Evolutionary conservation across 2,888 invertebrate genomes (phyloP).

Genomic region (Clitarchus hookeri): DNA sequence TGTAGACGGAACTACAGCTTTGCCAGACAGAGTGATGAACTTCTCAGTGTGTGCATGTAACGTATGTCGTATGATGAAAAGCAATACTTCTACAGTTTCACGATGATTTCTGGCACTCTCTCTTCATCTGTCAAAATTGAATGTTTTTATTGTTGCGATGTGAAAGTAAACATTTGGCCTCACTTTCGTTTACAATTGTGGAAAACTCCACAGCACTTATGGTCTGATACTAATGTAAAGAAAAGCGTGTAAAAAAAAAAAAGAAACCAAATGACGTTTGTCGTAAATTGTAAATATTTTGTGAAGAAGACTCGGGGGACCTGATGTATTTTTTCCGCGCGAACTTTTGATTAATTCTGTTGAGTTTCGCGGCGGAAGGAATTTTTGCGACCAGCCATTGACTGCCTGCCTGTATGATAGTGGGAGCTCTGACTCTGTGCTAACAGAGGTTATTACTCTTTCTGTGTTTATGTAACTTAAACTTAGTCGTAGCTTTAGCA

Average conservation of each 20-base stretch:
- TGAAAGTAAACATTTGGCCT: background rate
- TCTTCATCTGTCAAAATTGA: conserved; percentile 15
- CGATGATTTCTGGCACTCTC: background rate
- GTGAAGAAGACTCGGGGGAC: conserved; percentile 38
- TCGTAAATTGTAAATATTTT: conserved; percentile 36
- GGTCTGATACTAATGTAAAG: conserved; percentile 26
- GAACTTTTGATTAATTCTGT: conserved; percentile 30
- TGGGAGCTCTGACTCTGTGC: conserved; percentile 29
- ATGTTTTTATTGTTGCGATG: background rate
- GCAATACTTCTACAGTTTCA: background rate
- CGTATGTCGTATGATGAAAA: background rate
- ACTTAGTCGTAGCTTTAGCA: background rate
- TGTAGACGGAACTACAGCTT: background rate
- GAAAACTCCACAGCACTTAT: conserved; percentile 17
- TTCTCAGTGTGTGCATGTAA: background rate
- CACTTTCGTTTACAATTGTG: background rate
- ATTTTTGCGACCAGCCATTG: conserved; percentile 39
- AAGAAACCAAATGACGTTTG: conserved; percentile 21
- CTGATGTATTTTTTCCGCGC: conserved; percentile 37
- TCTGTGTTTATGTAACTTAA: conserved; percentile 2
- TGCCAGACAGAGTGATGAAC: background rate
- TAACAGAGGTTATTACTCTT: conserved; percentile 19
- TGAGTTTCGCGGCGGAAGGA: conserved; percentile 32
- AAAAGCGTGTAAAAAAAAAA: conserved; percentile 26
- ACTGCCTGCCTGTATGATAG: conserved; percentile 40